Percentiles rank a stretch among this genome's conserved stretches.
phyloP scores from a whole-genome alignment of 2,797 vertebrate species.

The Hybognathus amarus region DNA sequence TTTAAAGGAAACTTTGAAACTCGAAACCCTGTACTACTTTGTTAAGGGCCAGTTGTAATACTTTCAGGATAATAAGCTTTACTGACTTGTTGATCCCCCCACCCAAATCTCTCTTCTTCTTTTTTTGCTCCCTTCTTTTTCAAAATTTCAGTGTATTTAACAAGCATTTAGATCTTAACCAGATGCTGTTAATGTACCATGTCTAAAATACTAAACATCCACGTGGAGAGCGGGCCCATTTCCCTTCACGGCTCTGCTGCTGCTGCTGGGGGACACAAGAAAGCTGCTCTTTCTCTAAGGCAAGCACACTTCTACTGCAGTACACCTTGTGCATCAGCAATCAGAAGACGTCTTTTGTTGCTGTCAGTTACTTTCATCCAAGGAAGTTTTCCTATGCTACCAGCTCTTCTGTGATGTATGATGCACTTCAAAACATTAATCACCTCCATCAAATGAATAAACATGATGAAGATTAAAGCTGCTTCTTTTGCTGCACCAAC shows the following conservation, averaged over 20 bases:
- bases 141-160: conserved; percentile 84
- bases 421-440: conserved; percentile 71
- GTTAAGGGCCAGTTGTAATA: conserved; percentile 86
- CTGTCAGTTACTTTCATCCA: conserved; percentile 77
- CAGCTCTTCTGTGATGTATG: conserved; percentile 68
- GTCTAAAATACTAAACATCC: conserved; percentile 89
- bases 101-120: conserved; percentile 70
- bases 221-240: conserved; percentile 73
- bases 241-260: conserved; percentile 72
- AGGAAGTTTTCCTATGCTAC: conserved; percentile 71
- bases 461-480: conserved; percentile 80
- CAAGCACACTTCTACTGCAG: conserved; percentile 67
- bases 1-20: conserved; percentile 84
- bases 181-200: conserved; percentile 89
- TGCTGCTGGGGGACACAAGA: conserved; percentile 64
- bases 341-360: conserved; percentile 76
- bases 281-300: conserved; percentile 49
- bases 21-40: conserved; percentile 75
- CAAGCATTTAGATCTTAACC: conserved; percentile 89
- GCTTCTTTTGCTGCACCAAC: conserved; percentile 74
- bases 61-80: conserved; percentile 85
- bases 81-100: conserved; percentile 77
- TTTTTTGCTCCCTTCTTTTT: conserved; percentile 62
- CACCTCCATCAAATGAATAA: conserved; percentile 75
- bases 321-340: conserved; percentile 73